Base-by-base conservation (phyloP, 2,888 invertebrate species). In the Drosophila suboccidentalis region DNA sequence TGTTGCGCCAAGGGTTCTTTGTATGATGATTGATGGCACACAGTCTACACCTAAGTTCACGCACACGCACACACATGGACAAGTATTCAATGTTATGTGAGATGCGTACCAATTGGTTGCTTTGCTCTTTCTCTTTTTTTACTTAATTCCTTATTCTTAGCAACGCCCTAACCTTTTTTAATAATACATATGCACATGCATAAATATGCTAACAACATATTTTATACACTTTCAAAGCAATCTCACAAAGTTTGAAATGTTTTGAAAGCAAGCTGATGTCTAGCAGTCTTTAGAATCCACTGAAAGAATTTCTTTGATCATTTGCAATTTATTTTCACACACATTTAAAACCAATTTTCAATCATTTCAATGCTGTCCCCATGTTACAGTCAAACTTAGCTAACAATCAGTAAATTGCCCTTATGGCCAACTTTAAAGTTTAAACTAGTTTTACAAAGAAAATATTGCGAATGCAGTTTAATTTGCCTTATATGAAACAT, bases 1-100 rank as follows among this genome's bases (percentile, higher is more conserved):
- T 19, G 10, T 26, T 51, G 54, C 38, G 38, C 29, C 69, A 57
- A 46, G 49, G 53, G 53, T 38, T 60, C 4, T 55, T 4, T 41
- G 10, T 54, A 65, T 75, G 75, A 65, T 75, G 75, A 75, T 75
- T 75, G 75, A 75, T 75, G 65, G 32, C 62, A 54, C 38, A 44
- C 51, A 54, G 32, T 38, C 29, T n/a, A 15, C 36, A 34, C 57
- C n/a, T n/a, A 54, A 26, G 8, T 19, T 13, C 32, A 38, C n/a
- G 47, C 17, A 26, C 36, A 26, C 19, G 19, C 34, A 43, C n/a
- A 15, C 9, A n/a, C 13, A 19, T 32, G 38, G 38, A 15, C 41
- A 22, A 64, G 26, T 32, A 17, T 41, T 49, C 11, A 5, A 10
- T 55, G 66, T 39, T 72, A 53, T 61, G 51, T 61, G 61, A 61